Evolutionary conservation across 2,113 vertebrate genomes (phyloP), one percentile per base, ranked within the genome.

Genomic region (Equus quagga): DNA sequence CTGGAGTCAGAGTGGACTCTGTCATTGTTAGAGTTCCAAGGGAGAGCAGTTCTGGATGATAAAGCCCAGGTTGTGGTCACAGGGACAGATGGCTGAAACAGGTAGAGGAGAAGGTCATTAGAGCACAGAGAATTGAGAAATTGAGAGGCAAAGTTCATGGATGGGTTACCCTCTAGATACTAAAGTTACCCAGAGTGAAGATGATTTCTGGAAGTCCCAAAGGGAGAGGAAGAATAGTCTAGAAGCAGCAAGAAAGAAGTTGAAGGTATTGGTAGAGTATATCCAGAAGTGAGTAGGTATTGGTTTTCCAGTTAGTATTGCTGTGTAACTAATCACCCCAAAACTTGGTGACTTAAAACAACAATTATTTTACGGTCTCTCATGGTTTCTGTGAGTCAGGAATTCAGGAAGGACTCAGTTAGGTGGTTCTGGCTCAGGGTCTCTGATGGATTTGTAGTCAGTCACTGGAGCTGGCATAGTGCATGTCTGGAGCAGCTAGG

Each of bases 291-390:
- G 67, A 65, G 41, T 70, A 85, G 44, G 12, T 81, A 15, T 9
- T 91, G 36, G n/a, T 93, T 91, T 84, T 88, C 58, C 19, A 72
- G 11, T 82, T 89, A 80, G 46, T 70, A 76, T 81, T 81, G 70
- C 78, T 90, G 7, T 67, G 51, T 89, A 81, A 86, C 75, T 82
- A 23, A 75, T 91, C 49, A 92, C 60, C 44, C 69, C 36, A 28
- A 93, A 85, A 89, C 44, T 64, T 86, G 82, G 58, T 80, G 41
- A 73, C 51, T 89, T 82, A 62, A 96, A 54, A 78, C 51, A 76
- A 60, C 44, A 64, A 4, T 49, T 81, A 19, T 9, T 76, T 84
- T 70, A 56, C 67, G 60, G 26, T 78, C 31, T 73, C 31, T 83
- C 28, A 5, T 80, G 62, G 56, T 73, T 94, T 91, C 65, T 89